Percentiles rank a stretch among this genome's conserved stretches.
Evolutionary conservation across 2,888 invertebrate genomes (phyloP).

Genomic region (Caenorhabditis virilis): DNA sequence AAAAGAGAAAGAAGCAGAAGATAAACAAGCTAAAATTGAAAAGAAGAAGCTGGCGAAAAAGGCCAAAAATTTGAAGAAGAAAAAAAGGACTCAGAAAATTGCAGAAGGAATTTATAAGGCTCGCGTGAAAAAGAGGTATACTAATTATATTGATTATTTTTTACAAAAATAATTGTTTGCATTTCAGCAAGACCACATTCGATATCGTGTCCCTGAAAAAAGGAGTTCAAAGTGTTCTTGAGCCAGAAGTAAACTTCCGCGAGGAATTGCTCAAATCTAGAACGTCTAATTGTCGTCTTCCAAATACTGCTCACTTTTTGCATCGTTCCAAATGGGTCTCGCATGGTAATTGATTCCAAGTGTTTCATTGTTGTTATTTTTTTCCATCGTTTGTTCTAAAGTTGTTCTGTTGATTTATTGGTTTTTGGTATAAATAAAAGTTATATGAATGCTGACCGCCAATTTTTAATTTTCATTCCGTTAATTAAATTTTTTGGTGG

Average conservation of each 20-base stretch:
- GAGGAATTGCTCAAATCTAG: slow-evolving; percentile 23
- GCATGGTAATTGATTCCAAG: not conserved
- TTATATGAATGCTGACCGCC: too few relatives aligned
- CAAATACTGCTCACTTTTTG: slow-evolving; percentile 8
- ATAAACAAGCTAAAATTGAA: slow-evolving; percentile 11
- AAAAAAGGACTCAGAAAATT: slow-evolving; percentile 8
- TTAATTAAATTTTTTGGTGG: too few relatives aligned
- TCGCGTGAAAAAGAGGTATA: slow-evolving; percentile 29
- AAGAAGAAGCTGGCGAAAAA: slow-evolving; percentile 23
- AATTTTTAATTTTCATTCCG: too few relatives aligned
- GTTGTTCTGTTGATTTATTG: too few relatives aligned
- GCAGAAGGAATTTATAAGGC: slow-evolving; percentile 22
- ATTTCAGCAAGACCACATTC: slow-evolving; percentile 26
- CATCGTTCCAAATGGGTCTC: slow-evolving; percentile 23
- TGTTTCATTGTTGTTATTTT: not conserved
- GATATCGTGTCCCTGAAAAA: slow-evolving; percentile 27
- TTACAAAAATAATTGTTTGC: not conserved
- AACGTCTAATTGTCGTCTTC: slow-evolving; percentile 18
- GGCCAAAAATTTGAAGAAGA: slow-evolving; percentile 5
- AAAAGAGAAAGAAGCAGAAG: slow-evolving; percentile 9
- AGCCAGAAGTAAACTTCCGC: slow-evolving; percentile 25
- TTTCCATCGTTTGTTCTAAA: not conserved
- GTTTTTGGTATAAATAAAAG: too few relatives aligned
- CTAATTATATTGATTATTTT: not conserved
- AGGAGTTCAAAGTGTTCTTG: slow-evolving; percentile 22